Base-by-base conservation (phyloP, 1,140 invertebrate species). In the Leptopilina boulardi region DNA sequence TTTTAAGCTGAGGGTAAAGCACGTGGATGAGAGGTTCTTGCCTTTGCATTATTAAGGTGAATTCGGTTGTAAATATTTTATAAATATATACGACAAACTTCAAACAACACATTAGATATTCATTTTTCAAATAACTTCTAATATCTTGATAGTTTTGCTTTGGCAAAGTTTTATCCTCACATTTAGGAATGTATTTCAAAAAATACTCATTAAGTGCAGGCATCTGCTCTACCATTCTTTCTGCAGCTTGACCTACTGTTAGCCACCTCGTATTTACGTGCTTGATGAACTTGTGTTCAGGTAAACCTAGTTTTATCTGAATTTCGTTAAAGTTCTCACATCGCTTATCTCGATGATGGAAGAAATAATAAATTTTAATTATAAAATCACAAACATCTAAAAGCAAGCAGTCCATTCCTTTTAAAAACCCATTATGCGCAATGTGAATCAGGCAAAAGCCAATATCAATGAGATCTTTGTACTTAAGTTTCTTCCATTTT, bases 11-110 rank as follows among this genome's bases (percentile, higher is more conserved):
- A 30, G 11, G 23, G 30, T 59, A 59, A 59, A 26, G 21, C 10
- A 59, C 23, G 21, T 59, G 56, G 21, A 59, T 59, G 15, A 59
- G 56, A 26, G 56, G 56, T 15, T 59, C 56, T 26, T 59, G 23
- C 56, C 19, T 59, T 59, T 59, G 56, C 56, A 59, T 59, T 9
- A 59, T 26, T 11, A 15, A 23, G 10, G 56, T 59, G 5, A 59
- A 59, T 26, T 59, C 56, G 6, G 21, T 26, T 15, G 56, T 26
- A 15, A 59, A 59, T 2, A 30, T 59, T 59, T 59, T 59, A 13
- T 8, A 59, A 26, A 26, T 26, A 15, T 59, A 59, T 4, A 59
- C 23, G 2, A 59, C 56, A 30, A 59, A 59, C 11, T 59, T 8
- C 23, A 26, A 59, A 11, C 56, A 59, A 30, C 21, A 59, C 23